A percentile compares a stretch with the other conserved stretches of the same genome.
phyloP scores from a whole-genome alignment of 2,113 vertebrate genomes.

The Galbula dea region DNA sequence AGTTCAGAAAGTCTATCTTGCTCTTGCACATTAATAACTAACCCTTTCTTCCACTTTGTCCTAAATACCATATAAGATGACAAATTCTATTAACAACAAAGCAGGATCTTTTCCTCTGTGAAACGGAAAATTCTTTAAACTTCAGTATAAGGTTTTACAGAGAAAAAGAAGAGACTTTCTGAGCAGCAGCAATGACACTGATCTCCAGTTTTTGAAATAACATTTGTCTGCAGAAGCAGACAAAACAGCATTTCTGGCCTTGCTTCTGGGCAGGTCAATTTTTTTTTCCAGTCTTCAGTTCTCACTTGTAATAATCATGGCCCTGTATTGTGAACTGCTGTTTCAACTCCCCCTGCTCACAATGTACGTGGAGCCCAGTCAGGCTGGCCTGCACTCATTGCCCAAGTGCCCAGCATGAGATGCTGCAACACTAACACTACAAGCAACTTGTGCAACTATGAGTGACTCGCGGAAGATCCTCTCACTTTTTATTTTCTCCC shows the following conservation, averaged over 20 bases:
- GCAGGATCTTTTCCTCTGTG: background rate
- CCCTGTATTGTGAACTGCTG: background rate
- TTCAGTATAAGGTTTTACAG: background rate
- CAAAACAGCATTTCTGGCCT: background rate
- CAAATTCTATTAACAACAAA: background rate
- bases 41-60: background rate
- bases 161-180: background rate
- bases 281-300: background rate
- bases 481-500: background rate
- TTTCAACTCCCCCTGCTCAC: background rate
- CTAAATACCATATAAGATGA: background rate
- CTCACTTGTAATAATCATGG: background rate
- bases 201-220: background rate
- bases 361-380: rapidly evolving
- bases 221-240: background rate
- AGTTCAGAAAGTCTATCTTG: background rate
- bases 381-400: background rate
- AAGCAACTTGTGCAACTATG: too few species aligned
- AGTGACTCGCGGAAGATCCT: rapidly evolving
- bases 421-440: rapidly evolving
- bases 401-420: background rate
- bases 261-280: background rate
- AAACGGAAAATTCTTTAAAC: background rate
- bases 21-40: background rate
- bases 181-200: background rate